Evolutionary conservation across 2,113 vertebrate genomes (phyloP), one percentile per base, ranked within the genome.

Genomic region (Poicephalus gulielmi): DNA sequence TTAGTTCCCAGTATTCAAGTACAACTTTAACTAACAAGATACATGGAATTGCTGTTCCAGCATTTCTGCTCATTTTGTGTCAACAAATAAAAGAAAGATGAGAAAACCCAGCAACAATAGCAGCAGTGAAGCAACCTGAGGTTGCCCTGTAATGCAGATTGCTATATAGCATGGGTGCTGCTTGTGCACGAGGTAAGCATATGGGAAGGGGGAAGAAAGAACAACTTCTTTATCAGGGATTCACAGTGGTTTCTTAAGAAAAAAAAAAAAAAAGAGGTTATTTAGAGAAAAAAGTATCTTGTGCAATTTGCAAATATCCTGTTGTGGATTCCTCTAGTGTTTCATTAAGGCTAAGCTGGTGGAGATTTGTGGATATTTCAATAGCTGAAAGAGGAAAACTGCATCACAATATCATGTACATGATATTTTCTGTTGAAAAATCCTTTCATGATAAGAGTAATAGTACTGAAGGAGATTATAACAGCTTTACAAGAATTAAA

Each of bases 261-360:
- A 20, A 33, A 52, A 27, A 52, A 12, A 5, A 35, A 74, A 63
- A 50, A 60, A 17, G 0, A 22, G 0, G 1, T 14, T 41, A 77
- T 33, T 84, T 52, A 41, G 77, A 39, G 7, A 79, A 60, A 60
- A 37, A 68, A 44, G 6, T 41, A 41, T 50, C 28, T 55, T 53
- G 25, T 49, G 9, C 27, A 63, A 6, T 39, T 50, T 49, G 50
- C 53, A 87, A 85, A 19, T 20, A 2, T 17, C 23, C 9, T 73
- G 6, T 59, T 41, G 5, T 80, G 33, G 5, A 60, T 20, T 59
- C 60, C 7, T n/a, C 3, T 79, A 37, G 9, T 24, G 14, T 67
- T 94, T 76, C 23, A 50, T 18, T 60, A 17, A 73, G 53, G 18
- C 8, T 24, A 55, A 57, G 8, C 14, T n/a, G 11, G 37, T 57